Conservation (phyloP, 2,888 invertebrate genomes). For the Zygothrica quintamaculata region DNA sequence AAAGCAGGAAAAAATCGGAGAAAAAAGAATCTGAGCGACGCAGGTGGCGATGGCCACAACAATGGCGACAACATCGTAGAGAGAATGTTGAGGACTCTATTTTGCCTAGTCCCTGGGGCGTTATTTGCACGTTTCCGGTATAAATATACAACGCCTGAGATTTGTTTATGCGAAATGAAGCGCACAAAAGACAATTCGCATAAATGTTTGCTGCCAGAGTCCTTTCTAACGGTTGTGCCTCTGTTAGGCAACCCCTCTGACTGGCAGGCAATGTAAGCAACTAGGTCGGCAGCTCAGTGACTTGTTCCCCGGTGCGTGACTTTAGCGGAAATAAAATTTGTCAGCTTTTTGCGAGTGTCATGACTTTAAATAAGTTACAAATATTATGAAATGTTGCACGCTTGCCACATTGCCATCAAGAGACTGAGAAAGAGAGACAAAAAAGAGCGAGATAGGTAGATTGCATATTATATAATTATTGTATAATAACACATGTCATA, state of each 20-base stretch:
- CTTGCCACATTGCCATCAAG: conserved; percentile 24
- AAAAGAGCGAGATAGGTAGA: too few relatives aligned
- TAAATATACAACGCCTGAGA: conserved; percentile 78
- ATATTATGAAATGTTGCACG: conserved; percentile 37
- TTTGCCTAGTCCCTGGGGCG: conserved; percentile 79
- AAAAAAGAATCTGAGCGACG: conserved; percentile 47
- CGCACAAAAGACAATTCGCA: conserved; percentile 80
- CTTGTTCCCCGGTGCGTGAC: conserved; percentile 74
- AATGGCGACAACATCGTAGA: conserved; percentile 61
- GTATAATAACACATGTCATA: conserved; percentile 25
- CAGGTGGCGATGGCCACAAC: conserved; percentile 70
- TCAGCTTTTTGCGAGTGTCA: conserved; percentile 62
- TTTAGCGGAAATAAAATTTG: conserved; percentile 75
- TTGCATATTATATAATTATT: conserved; percentile 43
- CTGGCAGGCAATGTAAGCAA: conserved; percentile 40
- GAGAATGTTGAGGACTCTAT: conserved; percentile 55
- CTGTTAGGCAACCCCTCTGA: conserved; percentile 1
- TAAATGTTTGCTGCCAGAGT: conserved; percentile 61
- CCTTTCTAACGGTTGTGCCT: conserved; percentile 7
- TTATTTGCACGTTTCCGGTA: conserved; percentile 80
- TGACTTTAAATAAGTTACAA: conserved; percentile 70
- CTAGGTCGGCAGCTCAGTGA: conserved; percentile 72
- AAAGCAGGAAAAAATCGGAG: conserved; percentile 34
- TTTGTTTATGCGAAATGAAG: conserved; percentile 81
- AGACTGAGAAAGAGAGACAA: too few relatives aligned